Evolutionary conservation across 2,113 vertebrate species (phyloP).

Genomic region (Penelope pileata): DNA sequence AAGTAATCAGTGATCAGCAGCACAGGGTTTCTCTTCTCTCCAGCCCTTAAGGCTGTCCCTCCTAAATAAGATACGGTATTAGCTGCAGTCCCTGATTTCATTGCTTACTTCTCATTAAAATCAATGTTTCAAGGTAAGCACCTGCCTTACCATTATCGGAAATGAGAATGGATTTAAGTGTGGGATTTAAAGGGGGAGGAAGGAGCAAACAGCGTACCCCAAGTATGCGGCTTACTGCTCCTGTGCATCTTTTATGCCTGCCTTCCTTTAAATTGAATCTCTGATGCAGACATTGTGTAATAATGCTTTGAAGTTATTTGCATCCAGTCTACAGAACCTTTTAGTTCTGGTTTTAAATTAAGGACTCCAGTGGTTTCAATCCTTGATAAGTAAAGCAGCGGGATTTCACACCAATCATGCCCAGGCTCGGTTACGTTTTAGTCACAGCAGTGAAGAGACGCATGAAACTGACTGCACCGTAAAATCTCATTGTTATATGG

Average conservation of each 20-base stretch:
- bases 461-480: constrained; percentile 42
- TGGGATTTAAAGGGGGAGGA: not conserved
- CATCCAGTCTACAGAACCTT: constrained; percentile 42
- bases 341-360: constrained; percentile 63
- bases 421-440: constrained; percentile 12
- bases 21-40: not conserved
- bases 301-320: constrained; percentile 35
- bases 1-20: not conserved
- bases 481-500: constrained; percentile 37
- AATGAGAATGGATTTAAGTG: not conserved
- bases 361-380: constrained; percentile 41
- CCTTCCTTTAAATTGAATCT: constrained; percentile 34
- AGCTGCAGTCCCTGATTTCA: not conserved
- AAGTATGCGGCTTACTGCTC: not conserved
- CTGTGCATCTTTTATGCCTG: not conserved
- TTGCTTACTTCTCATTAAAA: not conserved
- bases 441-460: constrained; percentile 50
- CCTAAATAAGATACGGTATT: not conserved
- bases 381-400: constrained; percentile 35
- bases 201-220: not conserved
- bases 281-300: constrained; percentile 6
- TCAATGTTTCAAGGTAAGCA: not conserved
- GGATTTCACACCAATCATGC: constrained; percentile 47
- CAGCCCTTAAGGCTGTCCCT: not conserved
- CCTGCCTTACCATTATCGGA: not conserved